These are phyloP conservation scores for Pygoscelis adeliae DNA, from an alignment of 2,113 vertebrate genomes.

Conservation along the genomic window DNA sequence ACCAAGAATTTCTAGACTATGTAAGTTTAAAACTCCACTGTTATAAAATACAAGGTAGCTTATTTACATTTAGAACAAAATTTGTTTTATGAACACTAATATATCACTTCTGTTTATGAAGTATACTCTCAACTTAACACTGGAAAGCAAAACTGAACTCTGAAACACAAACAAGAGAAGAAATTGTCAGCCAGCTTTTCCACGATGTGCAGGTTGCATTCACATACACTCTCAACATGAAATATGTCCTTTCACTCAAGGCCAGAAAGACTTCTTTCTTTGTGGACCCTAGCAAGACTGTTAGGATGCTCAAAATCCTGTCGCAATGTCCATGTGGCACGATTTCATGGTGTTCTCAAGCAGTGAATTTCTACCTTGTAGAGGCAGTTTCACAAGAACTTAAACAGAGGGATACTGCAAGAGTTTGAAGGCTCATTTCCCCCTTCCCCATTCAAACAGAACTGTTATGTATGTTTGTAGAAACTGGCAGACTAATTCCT, in stretches of 20 bases:
- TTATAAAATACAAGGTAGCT: background rate
- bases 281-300: background rate
- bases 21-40: background rate
- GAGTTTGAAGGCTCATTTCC: background rate
- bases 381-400: background rate
- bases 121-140: background rate
- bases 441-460: background rate
- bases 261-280: background rate
- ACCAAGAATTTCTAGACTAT: background rate
- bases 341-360: background rate
- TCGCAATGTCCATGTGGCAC: background rate
- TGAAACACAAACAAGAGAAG: background rate
- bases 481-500: background rate
- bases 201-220: background rate
- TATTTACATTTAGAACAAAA: background rate
- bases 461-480: background rate
- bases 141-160: background rate
- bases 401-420: background rate
- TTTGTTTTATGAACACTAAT: background rate
- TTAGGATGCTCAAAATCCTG: background rate
- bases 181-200: background rate
- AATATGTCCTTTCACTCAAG: background rate
- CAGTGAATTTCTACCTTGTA: background rate
- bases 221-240: background rate
- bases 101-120: background rate